phyloP scores from a whole-genome alignment of 1,140 invertebrate species.

The Drosophila funebris region DNA sequence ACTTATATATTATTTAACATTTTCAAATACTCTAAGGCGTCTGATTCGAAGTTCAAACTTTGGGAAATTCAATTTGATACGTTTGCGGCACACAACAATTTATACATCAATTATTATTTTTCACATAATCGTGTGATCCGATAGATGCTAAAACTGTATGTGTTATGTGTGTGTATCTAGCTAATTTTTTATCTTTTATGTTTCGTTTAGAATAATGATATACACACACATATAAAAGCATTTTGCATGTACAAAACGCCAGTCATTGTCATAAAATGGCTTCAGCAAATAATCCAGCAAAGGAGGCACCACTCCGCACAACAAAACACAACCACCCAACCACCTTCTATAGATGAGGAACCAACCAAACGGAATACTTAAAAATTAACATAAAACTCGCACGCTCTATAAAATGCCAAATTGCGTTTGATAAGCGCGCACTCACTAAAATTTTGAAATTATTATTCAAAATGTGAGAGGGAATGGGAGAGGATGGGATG shows the following conservation, averaged over 20 bases:
- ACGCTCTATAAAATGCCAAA: slow-evolving; percentile 69
- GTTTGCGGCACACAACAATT: too few relatives aligned
- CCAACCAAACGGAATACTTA: slow-evolving; percentile 39
- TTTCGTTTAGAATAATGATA: slow-evolving; percentile 33
- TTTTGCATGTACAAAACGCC: slow-evolving; percentile 1
- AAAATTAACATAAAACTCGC: slow-evolving; percentile 70
- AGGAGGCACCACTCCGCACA: not conserved
- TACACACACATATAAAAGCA: not conserved
- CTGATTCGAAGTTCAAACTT: too few relatives aligned
- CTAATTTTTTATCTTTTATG: slow-evolving; percentile 4
- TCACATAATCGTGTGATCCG: too few relatives aligned
- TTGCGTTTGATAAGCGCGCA: slow-evolving; percentile 48
- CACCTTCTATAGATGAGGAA: slow-evolving; percentile 1
- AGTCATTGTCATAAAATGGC: slow-evolving; percentile 29
- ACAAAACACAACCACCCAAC: not conserved
- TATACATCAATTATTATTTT: too few relatives aligned
- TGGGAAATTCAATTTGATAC: not conserved
- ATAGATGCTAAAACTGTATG: too few relatives aligned
- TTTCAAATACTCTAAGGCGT: too few relatives aligned
- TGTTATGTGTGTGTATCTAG: too few relatives aligned
- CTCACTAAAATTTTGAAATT: slow-evolving; percentile 41
- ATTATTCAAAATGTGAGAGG: slow-evolving; percentile 19
- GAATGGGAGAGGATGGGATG: not conserved
- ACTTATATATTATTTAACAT: too few relatives aligned
- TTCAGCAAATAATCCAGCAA: slow-evolving; percentile 44